phyloP scores from a whole-genome alignment of 1,140 invertebrate species.

The Cherax quadricarinatus region DNA sequence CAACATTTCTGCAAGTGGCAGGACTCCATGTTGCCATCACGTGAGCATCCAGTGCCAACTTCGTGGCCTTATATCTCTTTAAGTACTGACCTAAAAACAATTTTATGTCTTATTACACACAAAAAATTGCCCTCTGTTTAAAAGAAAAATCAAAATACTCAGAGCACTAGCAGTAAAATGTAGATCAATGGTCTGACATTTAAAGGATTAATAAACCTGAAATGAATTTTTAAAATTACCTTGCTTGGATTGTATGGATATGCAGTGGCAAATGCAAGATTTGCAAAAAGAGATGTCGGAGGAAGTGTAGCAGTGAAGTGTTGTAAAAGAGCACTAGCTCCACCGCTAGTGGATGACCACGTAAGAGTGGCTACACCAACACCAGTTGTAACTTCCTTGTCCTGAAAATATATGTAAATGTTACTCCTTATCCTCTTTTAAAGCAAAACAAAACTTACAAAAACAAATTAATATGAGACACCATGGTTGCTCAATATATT shows the following conservation, averaged over 20 bases:
- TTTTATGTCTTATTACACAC: no score
- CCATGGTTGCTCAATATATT: no score
- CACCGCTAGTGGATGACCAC: constrained; percentile 44
- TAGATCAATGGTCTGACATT: no score
- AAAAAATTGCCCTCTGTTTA: no score
- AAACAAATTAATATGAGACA: not conserved
- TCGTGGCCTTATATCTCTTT: no score
- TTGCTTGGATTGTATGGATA: constrained; percentile 50
- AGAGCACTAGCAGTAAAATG: no score
- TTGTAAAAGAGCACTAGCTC: constrained; percentile 49
- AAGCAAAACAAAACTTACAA: not conserved
- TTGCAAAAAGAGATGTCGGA: constrained; percentile 32
- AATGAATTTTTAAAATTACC: constrained; percentile 10
- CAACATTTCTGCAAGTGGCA: no score
- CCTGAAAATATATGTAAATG: constrained; percentile 4
- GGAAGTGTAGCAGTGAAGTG: constrained; percentile 56
- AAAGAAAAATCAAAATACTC: no score
- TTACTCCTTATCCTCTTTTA: not conserved
- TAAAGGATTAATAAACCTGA: no score
- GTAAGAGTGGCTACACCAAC: constrained; percentile 34
- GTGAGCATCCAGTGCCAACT: no score
- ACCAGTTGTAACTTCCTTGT: constrained; percentile 38
- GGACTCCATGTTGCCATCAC: no score
- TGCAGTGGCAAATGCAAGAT: constrained; percentile 54
- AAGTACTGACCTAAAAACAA: no score